Conservation (phyloP, 2,797 vertebrate genomes). For the Heteromormyrus szaboi region DNA sequence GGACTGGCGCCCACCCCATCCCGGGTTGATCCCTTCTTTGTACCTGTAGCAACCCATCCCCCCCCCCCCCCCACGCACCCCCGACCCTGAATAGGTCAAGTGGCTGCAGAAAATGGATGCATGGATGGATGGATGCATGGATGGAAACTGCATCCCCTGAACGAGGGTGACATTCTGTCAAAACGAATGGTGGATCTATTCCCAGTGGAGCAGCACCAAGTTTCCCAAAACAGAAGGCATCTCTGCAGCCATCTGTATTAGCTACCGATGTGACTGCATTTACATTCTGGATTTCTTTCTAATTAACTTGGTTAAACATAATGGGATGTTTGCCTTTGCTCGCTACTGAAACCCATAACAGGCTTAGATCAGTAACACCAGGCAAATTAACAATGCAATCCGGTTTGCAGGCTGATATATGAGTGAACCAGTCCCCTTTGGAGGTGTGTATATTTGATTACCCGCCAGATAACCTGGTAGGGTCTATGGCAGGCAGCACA, state of each 20-base stretch:
- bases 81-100: not conserved
- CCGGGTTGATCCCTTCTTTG: not conserved
- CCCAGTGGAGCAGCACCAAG: not conserved
- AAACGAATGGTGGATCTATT: not conserved
- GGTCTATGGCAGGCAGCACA: not conserved
- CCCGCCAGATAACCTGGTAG: not conserved
- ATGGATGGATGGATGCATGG: not conserved
- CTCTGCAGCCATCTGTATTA: not conserved
- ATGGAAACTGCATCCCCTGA: conserved; percentile 21
- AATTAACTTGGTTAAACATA: conserved; percentile 22
- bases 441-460: not conserved
- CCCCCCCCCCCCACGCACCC: not conserved
- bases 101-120: not conserved
- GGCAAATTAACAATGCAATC: not conserved
- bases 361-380: not conserved
- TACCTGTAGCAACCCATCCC: not conserved
- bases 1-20: not conserved
- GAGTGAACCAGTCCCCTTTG: not conserved
- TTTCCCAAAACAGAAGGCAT: not conserved
- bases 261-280: not conserved
- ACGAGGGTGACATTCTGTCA: not conserved
- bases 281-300: not conserved
- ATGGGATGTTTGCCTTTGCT: not conserved
- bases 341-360: not conserved
- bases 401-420: not conserved